Conservation (phyloP, 2,888 invertebrate genomes). For the Calliphora vomitoria region DNA sequence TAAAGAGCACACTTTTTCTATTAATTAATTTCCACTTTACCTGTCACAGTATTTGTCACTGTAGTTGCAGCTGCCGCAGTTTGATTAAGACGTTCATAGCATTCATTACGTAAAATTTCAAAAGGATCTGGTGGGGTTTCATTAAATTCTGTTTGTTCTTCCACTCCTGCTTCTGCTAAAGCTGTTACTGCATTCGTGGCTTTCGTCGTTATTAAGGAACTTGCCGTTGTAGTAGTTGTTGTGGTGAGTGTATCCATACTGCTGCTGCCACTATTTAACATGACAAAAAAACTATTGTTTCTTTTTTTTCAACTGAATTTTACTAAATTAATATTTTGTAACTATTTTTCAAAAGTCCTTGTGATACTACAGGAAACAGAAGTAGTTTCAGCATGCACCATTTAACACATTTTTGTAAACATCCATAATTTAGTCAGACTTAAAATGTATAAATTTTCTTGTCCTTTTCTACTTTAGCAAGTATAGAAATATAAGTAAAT, state of each 20-base stretch:
- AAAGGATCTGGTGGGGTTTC: constrained; percentile 77
- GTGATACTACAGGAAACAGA: not conserved
- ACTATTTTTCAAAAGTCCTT: constrained; percentile 14
- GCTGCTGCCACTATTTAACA: constrained; percentile 59
- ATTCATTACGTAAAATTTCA: constrained; percentile 79
- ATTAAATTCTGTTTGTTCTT: constrained; percentile 46
- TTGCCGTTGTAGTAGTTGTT: constrained; percentile 15
- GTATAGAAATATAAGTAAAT: not conserved
- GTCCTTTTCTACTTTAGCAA: not conserved
- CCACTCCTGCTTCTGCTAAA: not conserved
- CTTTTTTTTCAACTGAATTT: not conserved
- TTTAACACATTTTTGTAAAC: constrained; percentile 56
- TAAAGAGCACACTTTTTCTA: not conserved
- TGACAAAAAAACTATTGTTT: not conserved
- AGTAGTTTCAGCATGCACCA: constrained; percentile 34
- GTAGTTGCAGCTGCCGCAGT: constrained; percentile 76
- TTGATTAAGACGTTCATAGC: constrained; percentile 80
- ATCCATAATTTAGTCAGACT: constrained; percentile 49
- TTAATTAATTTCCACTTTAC: constrained; percentile 72
- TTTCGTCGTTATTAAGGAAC: constrained; percentile 38
- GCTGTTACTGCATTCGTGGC: not conserved
- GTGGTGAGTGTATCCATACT: constrained; percentile 19
- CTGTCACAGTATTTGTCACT: constrained; percentile 74
- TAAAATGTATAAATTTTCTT: constrained; percentile 15
- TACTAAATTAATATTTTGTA: not conserved